Evolutionary conservation across 2,888 invertebrate genomes (phyloP).

Genomic region (Laspeyria flexula): DNA sequence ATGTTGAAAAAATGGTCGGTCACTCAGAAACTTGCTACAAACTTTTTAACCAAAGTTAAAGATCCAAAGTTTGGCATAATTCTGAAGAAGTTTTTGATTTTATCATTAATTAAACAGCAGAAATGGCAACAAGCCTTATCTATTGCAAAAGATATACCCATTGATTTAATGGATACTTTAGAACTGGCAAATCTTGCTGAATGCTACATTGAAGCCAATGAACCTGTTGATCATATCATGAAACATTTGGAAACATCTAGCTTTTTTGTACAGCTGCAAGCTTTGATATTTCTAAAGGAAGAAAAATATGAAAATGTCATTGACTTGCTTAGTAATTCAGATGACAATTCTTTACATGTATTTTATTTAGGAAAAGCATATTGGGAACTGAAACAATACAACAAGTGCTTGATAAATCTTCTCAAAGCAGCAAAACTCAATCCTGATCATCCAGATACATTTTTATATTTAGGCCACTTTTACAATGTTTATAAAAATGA

Average conservation of each 20-base stretch:
- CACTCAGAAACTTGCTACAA: constrained; percentile 71
- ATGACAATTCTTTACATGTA: constrained; percentile 81
- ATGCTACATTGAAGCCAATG: constrained; percentile 69
- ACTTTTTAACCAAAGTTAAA: constrained; percentile 72
- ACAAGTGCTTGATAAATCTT: constrained; percentile 87
- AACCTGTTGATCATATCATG: constrained; percentile 59
- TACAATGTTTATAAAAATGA: constrained; percentile 88
- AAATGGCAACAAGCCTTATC: constrained; percentile 83
- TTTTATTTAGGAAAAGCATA: constrained; percentile 87
- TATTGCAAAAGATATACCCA: constrained; percentile 62
- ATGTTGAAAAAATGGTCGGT: constrained; percentile 75
- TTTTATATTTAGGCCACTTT: constrained; percentile 91
- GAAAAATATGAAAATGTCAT: constrained; percentile 84
- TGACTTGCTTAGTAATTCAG: constrained; percentile 73
- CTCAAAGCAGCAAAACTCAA: constrained; percentile 90
- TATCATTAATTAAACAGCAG: constrained; percentile 69
- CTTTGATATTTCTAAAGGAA: constrained; percentile 80
- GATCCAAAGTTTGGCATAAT: constrained; percentile 54
- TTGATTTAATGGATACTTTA: constrained; percentile 48
- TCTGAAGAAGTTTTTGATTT: constrained; percentile 65
- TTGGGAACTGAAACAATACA: constrained; percentile 85
- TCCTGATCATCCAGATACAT: constrained; percentile 90
- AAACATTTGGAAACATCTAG: constrained; percentile 60
- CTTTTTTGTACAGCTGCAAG: constrained; percentile 74
- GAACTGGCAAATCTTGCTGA: constrained; percentile 69